phyloP scores from a whole-genome alignment of 30 jellyfish, hydroid and myxozoan genomes.

The Nemopilema nomurai region DNA sequence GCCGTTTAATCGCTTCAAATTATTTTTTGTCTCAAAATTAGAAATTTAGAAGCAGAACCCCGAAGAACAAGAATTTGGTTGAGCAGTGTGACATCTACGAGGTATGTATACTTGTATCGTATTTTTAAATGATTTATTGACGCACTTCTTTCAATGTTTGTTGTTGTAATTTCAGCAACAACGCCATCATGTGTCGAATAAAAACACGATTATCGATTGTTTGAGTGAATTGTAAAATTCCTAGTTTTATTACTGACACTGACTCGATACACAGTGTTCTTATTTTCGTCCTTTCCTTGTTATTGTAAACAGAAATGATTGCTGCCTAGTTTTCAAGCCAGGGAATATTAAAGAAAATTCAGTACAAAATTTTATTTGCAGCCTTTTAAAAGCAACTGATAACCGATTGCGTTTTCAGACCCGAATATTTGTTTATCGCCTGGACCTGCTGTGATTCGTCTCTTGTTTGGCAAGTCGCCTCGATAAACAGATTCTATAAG shows the following conservation, averaged over 20 bases:
- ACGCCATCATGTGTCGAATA: too few relatives aligned
- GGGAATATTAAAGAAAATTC: not conserved
- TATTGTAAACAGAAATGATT: not conserved
- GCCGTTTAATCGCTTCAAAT: not conserved
- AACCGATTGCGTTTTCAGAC: not conserved
- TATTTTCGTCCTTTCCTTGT: not conserved
- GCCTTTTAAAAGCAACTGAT: not conserved
- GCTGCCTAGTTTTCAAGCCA: not conserved
- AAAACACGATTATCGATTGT: too few relatives aligned
- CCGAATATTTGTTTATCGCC: not conserved
- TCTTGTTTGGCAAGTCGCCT: not conserved
- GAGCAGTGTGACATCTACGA: conserved; percentile 95
- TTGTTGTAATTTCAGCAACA: too few relatives aligned
- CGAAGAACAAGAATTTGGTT: conserved; percentile 77
- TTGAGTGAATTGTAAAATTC: too few relatives aligned
- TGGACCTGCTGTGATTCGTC: not conserved
- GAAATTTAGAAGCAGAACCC: conserved; percentile 80
- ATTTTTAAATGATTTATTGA: too few relatives aligned
- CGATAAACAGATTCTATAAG: not conserved
- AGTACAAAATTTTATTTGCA: not conserved
- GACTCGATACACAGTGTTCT: not conserved
- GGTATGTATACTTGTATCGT: conserved; percentile 34
- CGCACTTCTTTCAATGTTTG: too few relatives aligned
- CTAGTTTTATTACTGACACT: too few relatives aligned
- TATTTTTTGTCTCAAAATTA: conserved; percentile 16